Base-by-base conservation (phyloP, 1,140 invertebrate genomes). In the Scaptomyza graminum region DNA sequence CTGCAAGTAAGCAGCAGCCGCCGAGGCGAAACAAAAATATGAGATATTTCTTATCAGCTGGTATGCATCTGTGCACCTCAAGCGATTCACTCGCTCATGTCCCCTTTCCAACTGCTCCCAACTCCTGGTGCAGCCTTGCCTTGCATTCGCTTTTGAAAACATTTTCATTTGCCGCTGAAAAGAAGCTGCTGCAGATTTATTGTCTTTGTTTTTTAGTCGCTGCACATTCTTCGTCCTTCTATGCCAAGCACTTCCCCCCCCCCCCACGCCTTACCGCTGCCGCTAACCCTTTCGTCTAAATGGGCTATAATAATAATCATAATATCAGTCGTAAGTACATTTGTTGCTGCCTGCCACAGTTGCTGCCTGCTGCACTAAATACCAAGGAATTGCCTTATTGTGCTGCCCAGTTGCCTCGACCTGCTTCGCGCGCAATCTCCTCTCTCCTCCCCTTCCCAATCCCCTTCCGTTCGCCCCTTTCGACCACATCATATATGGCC, bases 11-110 rank as follows among this genome's bases (percentile, higher is more conserved):
- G 44, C 63, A 72, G 78, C 46, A 61, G 60, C 57, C 60, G 47
- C 44, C 63, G 52, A 31, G 72, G 75, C 55, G 61, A 71, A 69
- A 62, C 66, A 87, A 82, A 90, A 90, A 87, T 90, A 87, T 90
- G 81, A 90, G 79, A 88, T 83, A 90, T 90, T 88, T 56, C 80
- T 90, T 90, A 90, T 90, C 90, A 90, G 89, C 83, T 90, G 84
- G 90, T 87, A 90, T 90, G 89, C 90, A 90, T 90, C 90, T 90
- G 85, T 75, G 81, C 90, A 90, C 90, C 90, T 90, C 76, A 55
- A 79, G 83, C 83, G 84, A 76, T 83, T 79, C 74, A 61, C 8
- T 59, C 54, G 49, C 15, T 51, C 61, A 43, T 56, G 13, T 31
- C 41, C 7, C 64, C 41, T 25, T 50, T 56, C 12, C 55, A 52